phyloP scores from a whole-genome alignment of 2,113 vertebrate species.

The Siniperca chuatsi region DNA sequence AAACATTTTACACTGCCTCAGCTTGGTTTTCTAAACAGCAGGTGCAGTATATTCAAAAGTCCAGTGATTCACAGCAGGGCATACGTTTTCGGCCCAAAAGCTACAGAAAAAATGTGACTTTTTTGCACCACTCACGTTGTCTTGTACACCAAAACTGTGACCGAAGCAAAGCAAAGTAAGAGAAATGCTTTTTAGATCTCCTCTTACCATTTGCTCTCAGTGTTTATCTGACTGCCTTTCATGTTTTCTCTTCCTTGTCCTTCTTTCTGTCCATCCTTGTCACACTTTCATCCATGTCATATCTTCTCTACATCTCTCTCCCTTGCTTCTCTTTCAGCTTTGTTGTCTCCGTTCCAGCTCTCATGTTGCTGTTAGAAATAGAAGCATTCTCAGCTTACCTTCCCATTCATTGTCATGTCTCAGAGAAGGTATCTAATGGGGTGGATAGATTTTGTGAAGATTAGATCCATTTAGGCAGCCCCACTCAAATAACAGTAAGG shows the following conservation, averaged over 20 bases:
- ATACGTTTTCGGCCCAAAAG: not conserved
- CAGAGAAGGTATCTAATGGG: not conserved
- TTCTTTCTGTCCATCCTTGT: too few relatives aligned
- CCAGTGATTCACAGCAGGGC: not conserved
- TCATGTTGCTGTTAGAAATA: not conserved
- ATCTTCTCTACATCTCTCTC: not conserved
- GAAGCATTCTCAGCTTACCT: constrained; percentile 33
- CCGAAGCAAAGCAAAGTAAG: not conserved
- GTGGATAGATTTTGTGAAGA: constrained; percentile 27
- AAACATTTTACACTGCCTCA: not conserved
- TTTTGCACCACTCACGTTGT: not conserved
- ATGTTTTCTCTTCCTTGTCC: not conserved
- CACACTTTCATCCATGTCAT: not conserved
- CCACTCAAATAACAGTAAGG: constrained; percentile 8
- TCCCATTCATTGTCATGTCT: constrained; percentile 17
- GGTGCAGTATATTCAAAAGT: not conserved
- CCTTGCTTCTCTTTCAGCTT: not conserved
- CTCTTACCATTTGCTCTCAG: not conserved
- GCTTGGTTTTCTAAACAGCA: not conserved
- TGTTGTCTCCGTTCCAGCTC: not conserved
- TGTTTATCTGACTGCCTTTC: not conserved
- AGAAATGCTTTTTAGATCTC: constrained; percentile 8
- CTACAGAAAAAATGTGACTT: not conserved
- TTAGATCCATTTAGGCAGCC: constrained; percentile 15
- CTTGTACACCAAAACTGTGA: not conserved